Evolutionary conservation across 1,140 invertebrate genomes (phyloP), one percentile per base, ranked within the genome.

Genomic region (Monomorium pharaonis): DNA sequence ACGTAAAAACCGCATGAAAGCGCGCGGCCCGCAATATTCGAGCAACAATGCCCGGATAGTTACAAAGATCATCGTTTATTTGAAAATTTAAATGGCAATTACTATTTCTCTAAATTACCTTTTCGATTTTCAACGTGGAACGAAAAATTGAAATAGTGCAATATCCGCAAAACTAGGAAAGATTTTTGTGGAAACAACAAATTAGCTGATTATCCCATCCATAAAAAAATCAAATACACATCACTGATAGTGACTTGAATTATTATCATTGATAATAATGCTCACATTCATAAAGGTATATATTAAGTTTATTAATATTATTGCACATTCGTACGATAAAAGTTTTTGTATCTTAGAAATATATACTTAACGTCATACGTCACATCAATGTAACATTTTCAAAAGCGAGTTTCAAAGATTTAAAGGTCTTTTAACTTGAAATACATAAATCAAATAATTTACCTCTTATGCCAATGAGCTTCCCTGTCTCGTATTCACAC

Each of bases 101-200:
- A 83, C 78, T 83, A 83, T 83, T 83, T 58, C 51, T 83, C 24
- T 58, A 83, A 83, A 83, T 83, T 83, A 58, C 78, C 51, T 83
- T 83, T 83, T 30, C 67, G 42, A 83, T 83, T 83, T 33, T 14
- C 51, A 83, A 33, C 7, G 24, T 16, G 44, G n/a, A 58, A 70
- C 9, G 27, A 18, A 80, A 69, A 81, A 81, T 70, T 27, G 33
- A 9, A 30, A 83, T 74, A 83, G 42, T 12, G 54, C 37, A 83
- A 74, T 74, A 74, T 47, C 51, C 67, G 18, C 14, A 58, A 72
- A 83, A 83, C 58, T 83, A 83, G 37, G 14, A 47, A 42, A 33
- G 24, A 27, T 6, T 51, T 67, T 33, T 33, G 37, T 7, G 51
- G 12, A 33, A 37, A 33, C 21, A 47, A 83, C 56, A 3, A 44